Percentiles rank a stretch among this genome's conserved stretches.
Conservation (phyloP, 2,888 invertebrate species). For the Chalcis sispes region DNA sequence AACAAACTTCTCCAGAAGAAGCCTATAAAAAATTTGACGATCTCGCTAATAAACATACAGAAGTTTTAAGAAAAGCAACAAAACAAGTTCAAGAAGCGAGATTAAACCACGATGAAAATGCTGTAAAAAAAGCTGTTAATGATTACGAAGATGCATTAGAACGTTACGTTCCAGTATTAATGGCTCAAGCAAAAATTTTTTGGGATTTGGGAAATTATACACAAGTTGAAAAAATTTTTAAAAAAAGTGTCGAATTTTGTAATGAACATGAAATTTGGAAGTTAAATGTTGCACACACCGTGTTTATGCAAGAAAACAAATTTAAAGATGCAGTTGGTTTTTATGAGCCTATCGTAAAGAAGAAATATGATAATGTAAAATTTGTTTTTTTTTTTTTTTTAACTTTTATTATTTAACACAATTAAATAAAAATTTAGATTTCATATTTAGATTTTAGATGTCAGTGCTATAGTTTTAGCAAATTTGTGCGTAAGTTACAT, state of each 20-base stretch:
- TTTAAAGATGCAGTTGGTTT: slow-evolving; percentile 98
- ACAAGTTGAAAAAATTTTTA: slow-evolving; percentile 97
- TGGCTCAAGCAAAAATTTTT: slow-evolving; percentile 99
- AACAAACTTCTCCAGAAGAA: slow-evolving; percentile 97
- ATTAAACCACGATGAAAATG: slow-evolving; percentile 91
- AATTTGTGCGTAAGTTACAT: slow-evolving; percentile 99
- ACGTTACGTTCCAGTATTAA: slow-evolving; percentile 97
- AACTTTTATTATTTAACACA: neutral
- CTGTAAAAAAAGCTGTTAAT: slow-evolving; percentile 91
- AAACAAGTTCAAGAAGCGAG: slow-evolving; percentile 96
- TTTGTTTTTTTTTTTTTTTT: slow-evolving; percentile 36
- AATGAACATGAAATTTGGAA: slow-evolving; percentile 98
- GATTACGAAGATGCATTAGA: slow-evolving; percentile 95
- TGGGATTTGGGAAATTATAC: slow-evolving; percentile 98
- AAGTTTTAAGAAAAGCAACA: slow-evolving; percentile 91
- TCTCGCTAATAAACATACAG: slow-evolving; percentile 93
- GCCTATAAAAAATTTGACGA: slow-evolving; percentile 97
- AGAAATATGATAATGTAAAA: slow-evolving; percentile 88
- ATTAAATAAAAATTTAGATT: neutral
- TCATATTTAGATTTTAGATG: slow-evolving; percentile 85
- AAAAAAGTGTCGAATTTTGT: slow-evolving; percentile 98
- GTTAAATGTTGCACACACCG: slow-evolving; percentile 97
- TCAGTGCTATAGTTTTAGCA: slow-evolving; percentile 98
- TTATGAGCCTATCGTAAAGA: slow-evolving; percentile 98
- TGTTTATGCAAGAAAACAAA: slow-evolving; percentile 99